Conservation (phyloP, 1,140 invertebrate species). For the Caenorhabditis remanei region DNA sequence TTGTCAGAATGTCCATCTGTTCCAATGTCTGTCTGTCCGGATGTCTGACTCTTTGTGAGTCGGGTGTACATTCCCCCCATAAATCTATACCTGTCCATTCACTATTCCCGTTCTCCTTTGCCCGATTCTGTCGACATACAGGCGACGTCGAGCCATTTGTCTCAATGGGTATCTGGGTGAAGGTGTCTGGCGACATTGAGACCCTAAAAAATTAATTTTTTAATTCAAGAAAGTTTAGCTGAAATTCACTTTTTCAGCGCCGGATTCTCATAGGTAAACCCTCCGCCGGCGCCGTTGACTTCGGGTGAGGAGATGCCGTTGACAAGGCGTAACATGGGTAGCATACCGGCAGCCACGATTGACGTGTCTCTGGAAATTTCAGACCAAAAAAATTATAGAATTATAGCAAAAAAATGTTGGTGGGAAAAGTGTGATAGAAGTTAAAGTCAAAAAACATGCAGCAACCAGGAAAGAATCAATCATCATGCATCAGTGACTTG, state of each 20-base stretch:
- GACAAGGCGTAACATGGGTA: constrained; percentile 14
- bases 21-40: too few relatives aligned
- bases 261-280: constrained; percentile 35
- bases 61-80: too few relatives aligned
- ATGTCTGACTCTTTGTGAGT: too few relatives aligned
- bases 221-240: not conserved
- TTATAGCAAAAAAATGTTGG: too few relatives aligned
- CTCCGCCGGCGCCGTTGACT: not conserved
- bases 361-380: constrained; percentile 48
- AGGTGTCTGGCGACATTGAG: constrained; percentile 8
- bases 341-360: constrained; percentile 42
- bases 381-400: not conserved
- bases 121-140: constrained; percentile 10
- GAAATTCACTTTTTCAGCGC: constrained; percentile 6
- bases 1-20: too few relatives aligned
- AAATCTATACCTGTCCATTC: too few relatives aligned
- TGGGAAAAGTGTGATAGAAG: too few relatives aligned
- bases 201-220: too few relatives aligned
- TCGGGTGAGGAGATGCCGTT: constrained; percentile 11
- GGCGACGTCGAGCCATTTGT: not conserved
- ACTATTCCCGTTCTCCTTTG: constrained; percentile 36
- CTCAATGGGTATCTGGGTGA: constrained; percentile 3
- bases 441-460: too few relatives aligned
- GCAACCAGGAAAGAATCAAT: too few relatives aligned
- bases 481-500: not conserved